Evolutionary conservation across 2,113 vertebrate species (phyloP).

Genomic region (Chlorodrepanis virens): DNA sequence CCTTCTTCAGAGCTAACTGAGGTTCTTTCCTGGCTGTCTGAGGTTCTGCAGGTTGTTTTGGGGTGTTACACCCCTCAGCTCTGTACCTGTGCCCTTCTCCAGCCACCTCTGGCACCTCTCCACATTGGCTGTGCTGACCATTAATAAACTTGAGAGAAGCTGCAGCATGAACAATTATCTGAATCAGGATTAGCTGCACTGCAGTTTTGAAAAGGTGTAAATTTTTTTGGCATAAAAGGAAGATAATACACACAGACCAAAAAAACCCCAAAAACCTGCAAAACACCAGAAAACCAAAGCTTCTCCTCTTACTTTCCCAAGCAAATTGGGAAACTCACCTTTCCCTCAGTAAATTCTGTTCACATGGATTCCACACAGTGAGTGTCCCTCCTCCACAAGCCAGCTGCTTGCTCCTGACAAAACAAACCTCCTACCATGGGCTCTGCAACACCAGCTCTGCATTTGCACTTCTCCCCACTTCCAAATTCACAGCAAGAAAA

Average conservation of each 20-base stretch:
- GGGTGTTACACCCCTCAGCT: background rate
- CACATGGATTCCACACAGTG: background rate
- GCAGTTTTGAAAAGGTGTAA: background rate
- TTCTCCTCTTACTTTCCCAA: background rate
- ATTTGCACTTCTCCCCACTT: background rate
- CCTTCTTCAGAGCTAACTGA: background rate
- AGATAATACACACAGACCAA: background rate
- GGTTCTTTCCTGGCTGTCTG: background rate
- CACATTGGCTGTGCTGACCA: background rate
- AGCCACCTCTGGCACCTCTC: background rate
- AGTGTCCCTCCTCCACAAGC: rapidly evolving
- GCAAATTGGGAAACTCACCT: rapidly evolving
- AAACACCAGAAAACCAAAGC: background rate
- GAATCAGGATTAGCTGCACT: background rate
- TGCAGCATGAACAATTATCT: background rate
- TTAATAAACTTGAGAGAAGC: background rate
- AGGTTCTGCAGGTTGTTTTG: background rate
- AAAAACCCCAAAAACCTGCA: background rate
- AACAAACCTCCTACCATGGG: rapidly evolving
- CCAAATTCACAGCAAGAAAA: background rate
- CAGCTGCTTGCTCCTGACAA: background rate
- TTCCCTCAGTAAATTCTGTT: background rate
- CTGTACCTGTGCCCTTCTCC: rapidly evolving
- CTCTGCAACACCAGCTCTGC: background rate
- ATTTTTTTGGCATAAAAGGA: background rate